These are phyloP conservation scores for Oreotrochilus melanogaster DNA, from an alignment of 2,113 vertebrate genomes.

Conservation along the genomic window DNA sequence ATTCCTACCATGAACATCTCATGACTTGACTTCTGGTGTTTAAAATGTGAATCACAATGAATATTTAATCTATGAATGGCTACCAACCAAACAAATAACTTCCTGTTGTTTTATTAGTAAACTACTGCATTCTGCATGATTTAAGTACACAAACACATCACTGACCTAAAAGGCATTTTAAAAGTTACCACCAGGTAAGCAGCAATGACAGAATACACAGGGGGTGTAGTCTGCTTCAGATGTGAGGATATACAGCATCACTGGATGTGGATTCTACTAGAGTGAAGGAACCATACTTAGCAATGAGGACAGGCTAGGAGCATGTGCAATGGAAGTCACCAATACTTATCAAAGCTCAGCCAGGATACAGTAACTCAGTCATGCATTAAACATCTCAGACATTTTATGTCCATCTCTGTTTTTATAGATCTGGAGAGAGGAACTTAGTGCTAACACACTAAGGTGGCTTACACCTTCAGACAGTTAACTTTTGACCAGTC, in stretches of 20 bases:
- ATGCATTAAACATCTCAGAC: neutral
- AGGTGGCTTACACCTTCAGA: neutral
- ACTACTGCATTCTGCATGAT: neutral
- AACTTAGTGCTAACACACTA: neutral
- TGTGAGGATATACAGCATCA: neutral
- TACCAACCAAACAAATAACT: neutral
- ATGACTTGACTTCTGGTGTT: neutral
- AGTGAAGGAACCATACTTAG: neutral
- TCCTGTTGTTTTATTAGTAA: neutral
- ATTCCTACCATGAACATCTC: neutral
- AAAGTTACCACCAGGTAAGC: neutral
- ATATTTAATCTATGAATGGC: neutral
- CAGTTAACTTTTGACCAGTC: neutral
- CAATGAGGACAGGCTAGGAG: neutral
- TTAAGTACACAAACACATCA: neutral
- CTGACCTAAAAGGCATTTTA: neutral
- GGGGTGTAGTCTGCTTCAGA: neutral
- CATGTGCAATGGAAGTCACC: neutral
- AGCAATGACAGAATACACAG: neutral
- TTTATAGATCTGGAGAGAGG: neutral
- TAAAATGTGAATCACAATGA: neutral
- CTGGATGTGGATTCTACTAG: neutral
- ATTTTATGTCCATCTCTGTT: neutral
- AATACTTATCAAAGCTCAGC: neutral
- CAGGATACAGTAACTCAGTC: neutral